Conservation (phyloP, 1,140 invertebrate genomes). For the Radopholus similis region DNA sequence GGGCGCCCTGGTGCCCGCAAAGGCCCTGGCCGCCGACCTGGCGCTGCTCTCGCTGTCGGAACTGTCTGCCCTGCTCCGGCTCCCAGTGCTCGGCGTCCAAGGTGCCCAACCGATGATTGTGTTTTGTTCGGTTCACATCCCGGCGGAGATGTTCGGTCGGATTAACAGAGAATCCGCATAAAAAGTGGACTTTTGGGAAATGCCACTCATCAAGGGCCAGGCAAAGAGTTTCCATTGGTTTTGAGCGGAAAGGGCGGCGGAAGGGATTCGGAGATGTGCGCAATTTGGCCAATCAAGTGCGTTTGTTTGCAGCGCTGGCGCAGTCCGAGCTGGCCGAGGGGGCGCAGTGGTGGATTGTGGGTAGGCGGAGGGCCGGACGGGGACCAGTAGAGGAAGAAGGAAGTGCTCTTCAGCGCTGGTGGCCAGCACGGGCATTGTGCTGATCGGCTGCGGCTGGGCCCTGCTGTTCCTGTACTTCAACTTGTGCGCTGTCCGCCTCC, state of each 20-base stretch:
- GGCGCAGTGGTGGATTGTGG: conserved; percentile 29
- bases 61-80: conserved; percentile 25
- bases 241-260: no score
- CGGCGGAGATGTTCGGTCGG: neutral
- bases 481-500: conserved; percentile 9
- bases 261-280: no score
- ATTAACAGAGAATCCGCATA: neutral
- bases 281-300: no score
- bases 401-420: conserved; percentile 23
- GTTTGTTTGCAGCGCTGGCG: conserved; percentile 28
- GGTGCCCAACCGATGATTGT: conserved; percentile 2
- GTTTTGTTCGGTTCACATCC: neutral
- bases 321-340: conserved; percentile 9
- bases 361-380: conserved; percentile 6
- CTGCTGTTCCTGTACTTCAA: conserved; percentile 29
- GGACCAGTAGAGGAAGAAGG: conserved; percentile 28
- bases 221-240: no score
- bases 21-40: conserved; percentile 20
- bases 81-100: conserved; percentile 17
- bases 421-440: conserved; percentile 17
- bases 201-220: no score
- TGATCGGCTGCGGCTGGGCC: conserved; percentile 20
- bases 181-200: no score
- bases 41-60: conserved; percentile 24
- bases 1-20: neutral